These are phyloP conservation scores for Phyllotreta striolata DNA, from an alignment of 2,888 invertebrate genomes.

Conservation along the genomic window DNA sequence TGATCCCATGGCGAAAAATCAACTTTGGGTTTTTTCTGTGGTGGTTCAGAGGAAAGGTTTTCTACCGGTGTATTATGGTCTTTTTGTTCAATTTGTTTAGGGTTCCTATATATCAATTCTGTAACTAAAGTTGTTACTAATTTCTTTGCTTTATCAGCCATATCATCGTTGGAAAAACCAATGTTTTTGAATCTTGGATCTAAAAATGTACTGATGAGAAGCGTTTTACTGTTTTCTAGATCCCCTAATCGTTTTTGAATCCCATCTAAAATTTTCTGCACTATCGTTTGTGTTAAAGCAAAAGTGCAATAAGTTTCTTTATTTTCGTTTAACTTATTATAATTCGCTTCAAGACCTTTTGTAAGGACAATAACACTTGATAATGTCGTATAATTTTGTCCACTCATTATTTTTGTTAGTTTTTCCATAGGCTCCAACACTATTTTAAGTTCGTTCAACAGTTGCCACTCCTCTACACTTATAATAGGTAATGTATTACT, in stretches of 20 bases:
- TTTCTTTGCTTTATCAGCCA: no score
- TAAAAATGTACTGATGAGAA: slow-evolving; percentile 22
- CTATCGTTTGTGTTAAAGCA: slow-evolving; percentile 14
- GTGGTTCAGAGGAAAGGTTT: no score
- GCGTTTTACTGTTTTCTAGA: slow-evolving; percentile 21
- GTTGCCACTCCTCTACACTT: slow-evolving; percentile 1
- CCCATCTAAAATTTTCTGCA: slow-evolving; percentile 12
- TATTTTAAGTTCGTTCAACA: slow-evolving; percentile 31
- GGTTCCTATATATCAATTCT: no score
- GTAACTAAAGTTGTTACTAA: no score
- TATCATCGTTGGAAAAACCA: slow-evolving; percentile 25
- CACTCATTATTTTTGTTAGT: slow-evolving; percentile 42
- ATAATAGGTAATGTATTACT: slow-evolving; percentile 29
- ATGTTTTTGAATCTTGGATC: slow-evolving; percentile 30
- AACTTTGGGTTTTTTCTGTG: no score
- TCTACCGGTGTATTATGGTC: no score
- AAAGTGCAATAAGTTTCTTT: slow-evolving; percentile 17
- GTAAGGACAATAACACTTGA: slow-evolving; percentile 43
- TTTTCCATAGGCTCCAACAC: slow-evolving; percentile 42
- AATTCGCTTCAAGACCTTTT: slow-evolving; percentile 36
- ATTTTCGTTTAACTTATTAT: slow-evolving; percentile 3
- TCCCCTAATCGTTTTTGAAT: slow-evolving; percentile 21
- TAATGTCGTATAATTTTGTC: no score
- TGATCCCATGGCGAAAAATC: background rate
- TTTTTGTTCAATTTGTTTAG: no score